Percentiles rank a stretch among this genome's conserved stretches.
Evolutionary conservation across 2,113 vertebrate species (phyloP).

Genomic region (Amblyopsis rosae): DNA sequence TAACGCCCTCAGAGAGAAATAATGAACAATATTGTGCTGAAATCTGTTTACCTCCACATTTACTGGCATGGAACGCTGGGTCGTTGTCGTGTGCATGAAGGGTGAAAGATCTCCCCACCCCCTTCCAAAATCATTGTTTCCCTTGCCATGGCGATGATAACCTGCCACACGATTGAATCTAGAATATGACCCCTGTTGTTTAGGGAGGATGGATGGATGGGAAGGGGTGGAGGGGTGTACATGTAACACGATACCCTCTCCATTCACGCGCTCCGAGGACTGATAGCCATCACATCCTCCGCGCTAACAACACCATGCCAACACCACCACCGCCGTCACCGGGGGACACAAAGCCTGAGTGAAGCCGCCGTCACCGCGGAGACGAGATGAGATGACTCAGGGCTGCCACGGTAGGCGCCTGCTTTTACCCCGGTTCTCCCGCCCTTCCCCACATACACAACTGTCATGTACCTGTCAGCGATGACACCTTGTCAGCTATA

Average conservation of each 20-base stretch:
- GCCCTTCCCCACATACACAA: conserved; percentile 19
- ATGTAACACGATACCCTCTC: conserved; percentile 34
- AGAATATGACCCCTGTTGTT: conserved; percentile 27
- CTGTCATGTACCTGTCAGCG: conserved; percentile 63
- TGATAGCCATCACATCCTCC: conserved; percentile 26
- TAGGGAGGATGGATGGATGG: background rate
- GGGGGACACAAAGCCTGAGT: conserved; percentile 60
- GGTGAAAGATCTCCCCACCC: too few species aligned
- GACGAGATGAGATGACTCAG: conserved; percentile 53
- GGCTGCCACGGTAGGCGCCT: conserved; percentile 70
- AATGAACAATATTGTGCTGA: too few species aligned
- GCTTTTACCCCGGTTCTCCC: conserved; percentile 70
- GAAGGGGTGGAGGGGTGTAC: conserved; percentile 2
- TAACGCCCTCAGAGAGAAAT: too few species aligned
- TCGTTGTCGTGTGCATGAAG: too few species aligned
- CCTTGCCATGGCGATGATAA: background rate
- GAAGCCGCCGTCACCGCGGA: conserved; percentile 50
- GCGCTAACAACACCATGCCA: conserved; percentile 56
- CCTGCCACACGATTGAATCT: conserved; percentile 28
- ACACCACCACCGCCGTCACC: conserved; percentile 44
- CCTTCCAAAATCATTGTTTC: background rate
- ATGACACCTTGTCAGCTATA: conserved; percentile 65
- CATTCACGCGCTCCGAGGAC: conserved; percentile 24
- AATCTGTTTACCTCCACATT: too few species aligned
- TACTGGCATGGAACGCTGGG: too few species aligned